Base-by-base conservation (phyloP, 1,140 invertebrate species). In the Adelges cooleyi region DNA sequence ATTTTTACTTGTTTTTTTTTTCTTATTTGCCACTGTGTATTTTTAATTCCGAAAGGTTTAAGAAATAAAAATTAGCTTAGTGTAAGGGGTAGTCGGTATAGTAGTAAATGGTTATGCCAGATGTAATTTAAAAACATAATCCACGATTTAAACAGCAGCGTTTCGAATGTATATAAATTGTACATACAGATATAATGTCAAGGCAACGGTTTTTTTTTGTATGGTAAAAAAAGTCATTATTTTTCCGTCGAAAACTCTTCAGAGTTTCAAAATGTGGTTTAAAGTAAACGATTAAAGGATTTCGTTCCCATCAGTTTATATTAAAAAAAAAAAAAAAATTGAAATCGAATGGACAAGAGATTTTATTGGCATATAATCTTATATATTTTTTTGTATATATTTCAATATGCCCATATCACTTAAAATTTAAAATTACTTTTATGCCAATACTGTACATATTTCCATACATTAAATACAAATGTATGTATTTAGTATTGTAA, bases 91-190 rank as follows among this genome's bases (percentile, higher is more conserved):
- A 9, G 25, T 22, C 23, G 42, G n/a, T n/a, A n/a, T n/a, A n/a
- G n/a, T n/a, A n/a, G n/a, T n/a, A n/a, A n/a, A n/a, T 22, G 56
- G 40, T 29, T 62, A 62, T 33, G 11, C 38, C 56, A 48, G 40
- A 62, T n/a, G 56, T 17, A 62, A 62, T 62, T 62, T 62, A 62
- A 62, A 59, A 48, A 62, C 18, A 48, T 62, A 62, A 62, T 62
- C 56, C 56, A 48, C 29, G 40, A 62, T 62, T 62, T 62, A 48
- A 46, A 22, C 29, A 62, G 40, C 22, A 25, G 38, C 18, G 46
- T 59, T 59, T 29, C 10, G 17, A 42, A 20, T 46, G 42, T 48
- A 20, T 15, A 27, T 20, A 42, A 33, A 33, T n/a, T n/a, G n/a
- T 15, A 23, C 22, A 59, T n/a, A 33, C 23, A 48, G 17, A 48